Evolutionary conservation across 2,797 vertebrate genomes (phyloP).

Genomic region (Typhlichthys subterraneus): DNA sequence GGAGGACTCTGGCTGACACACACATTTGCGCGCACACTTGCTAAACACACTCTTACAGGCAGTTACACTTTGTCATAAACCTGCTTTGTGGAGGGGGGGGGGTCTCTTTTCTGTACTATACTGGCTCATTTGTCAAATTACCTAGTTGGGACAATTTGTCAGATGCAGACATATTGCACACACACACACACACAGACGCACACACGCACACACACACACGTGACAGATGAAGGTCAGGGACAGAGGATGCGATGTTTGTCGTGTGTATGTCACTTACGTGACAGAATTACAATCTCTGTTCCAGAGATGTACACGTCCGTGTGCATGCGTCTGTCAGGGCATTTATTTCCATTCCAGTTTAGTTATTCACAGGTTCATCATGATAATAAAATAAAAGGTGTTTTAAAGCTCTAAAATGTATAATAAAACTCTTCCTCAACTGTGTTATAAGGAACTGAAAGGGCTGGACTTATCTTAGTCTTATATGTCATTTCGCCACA

Average conservation of each 20-base stretch:
- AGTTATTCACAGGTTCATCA: background rate
- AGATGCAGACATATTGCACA: conserved; percentile 7
- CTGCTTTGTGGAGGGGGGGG: conserved; percentile 12
- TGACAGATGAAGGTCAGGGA: conserved; percentile 64
- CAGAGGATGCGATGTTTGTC: conserved; percentile 51
- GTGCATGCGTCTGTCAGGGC: conserved; percentile 47
- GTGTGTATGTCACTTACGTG: conserved; percentile 24
- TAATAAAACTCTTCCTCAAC: no score
- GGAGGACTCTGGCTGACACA: background rate
- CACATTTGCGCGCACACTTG: background rate
- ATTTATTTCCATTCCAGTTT: conserved; percentile 22
- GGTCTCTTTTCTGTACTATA: conserved; percentile 18
- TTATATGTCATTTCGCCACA: no score
- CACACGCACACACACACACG: conserved; percentile 21
- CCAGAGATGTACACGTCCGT: conserved; percentile 38
- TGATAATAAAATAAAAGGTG: background rate
- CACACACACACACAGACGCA: conserved; percentile 5
- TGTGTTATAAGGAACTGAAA: no score
- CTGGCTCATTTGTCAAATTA: conserved; percentile 56
- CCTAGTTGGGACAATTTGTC: conserved; percentile 44
- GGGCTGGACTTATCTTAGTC: no score
- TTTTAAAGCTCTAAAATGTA: background rate
- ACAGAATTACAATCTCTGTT: conserved; percentile 62
- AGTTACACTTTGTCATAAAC: conserved; percentile 51
- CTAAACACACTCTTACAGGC: conserved; percentile 36